These are phyloP conservation scores for Eulimnadia texana DNA, from an alignment of 1,140 invertebrate species.

Conservation along the genomic window DNA sequence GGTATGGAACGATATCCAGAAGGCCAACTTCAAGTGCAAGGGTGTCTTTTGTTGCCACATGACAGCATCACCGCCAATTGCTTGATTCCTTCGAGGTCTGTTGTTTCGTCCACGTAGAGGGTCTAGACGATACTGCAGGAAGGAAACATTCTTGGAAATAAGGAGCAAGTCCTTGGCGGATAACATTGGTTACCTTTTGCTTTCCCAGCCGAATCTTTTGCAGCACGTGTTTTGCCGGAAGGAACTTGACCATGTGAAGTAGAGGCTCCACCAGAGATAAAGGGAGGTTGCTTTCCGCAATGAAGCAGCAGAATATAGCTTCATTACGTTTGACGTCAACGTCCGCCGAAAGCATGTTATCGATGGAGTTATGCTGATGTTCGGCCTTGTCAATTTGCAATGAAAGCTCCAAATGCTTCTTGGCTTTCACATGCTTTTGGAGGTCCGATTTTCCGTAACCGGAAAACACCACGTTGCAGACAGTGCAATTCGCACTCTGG, in stretches of 20 bases:
- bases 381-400: background rate
- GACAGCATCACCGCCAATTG: no score
- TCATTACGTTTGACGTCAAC: background rate
- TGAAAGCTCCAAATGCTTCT: background rate
- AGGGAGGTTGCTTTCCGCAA: slow-evolving; percentile 3
- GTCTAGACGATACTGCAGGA: no score
- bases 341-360: background rate
- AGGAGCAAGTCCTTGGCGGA: no score
- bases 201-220: background rate
- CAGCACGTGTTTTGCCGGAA: background rate
- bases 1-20: no score
- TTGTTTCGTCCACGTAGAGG: no score
- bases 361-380: background rate
- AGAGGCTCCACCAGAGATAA: background rate
- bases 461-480: background rate
- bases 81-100: no score
- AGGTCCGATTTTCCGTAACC: background rate
- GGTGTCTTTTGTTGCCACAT: no score
- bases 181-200: slow-evolving; percentile 1
- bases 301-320: background rate
- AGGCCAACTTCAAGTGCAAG: no score
- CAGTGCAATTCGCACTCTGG: background rate
- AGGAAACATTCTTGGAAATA: no score
- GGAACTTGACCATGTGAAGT: background rate
- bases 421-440: background rate